phyloP scores from a whole-genome alignment of 2,113 vertebrate genomes.

The Heterotis niloticus region DNA sequence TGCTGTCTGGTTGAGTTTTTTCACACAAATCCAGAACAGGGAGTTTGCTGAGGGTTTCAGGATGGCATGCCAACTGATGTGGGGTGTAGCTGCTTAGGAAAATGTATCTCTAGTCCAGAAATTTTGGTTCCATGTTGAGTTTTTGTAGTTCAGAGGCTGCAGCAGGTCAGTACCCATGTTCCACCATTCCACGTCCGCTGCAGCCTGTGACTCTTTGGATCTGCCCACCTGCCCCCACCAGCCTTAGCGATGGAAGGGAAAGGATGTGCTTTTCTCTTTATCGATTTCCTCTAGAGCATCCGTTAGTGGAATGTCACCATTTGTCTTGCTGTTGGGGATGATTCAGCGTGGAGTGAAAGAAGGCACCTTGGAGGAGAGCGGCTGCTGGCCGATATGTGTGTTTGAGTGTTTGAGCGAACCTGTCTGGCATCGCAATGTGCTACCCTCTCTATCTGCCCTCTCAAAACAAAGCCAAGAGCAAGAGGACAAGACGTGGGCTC shows the following conservation, averaged over 20 bases:
- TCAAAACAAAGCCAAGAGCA: neutral
- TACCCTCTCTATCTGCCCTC: neutral
- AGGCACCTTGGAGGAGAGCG: neutral
- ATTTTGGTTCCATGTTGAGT: neutral
- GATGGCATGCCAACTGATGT: neutral
- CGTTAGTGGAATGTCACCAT: neutral
- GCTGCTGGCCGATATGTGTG: neutral
- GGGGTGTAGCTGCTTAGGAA: neutral
- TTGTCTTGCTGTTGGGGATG: neutral
- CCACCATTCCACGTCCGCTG: neutral
- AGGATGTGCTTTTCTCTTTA: neutral
- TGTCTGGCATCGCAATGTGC: no score
- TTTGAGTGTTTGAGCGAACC: no score
- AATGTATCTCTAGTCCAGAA: neutral
- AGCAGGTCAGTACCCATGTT: neutral
- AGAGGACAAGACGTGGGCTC: neutral
- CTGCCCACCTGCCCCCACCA: neutral
- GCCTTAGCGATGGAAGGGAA: neutral
- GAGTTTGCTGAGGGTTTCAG: neutral
- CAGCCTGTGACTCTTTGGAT: no score
- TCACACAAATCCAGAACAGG: neutral
- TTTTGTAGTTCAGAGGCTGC: neutral
- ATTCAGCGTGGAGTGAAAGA: neutral
- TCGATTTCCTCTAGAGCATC: neutral
- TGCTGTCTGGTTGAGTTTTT: neutral